These are phyloP conservation scores for Penaeus vannamei DNA, from an alignment of 1,140 invertebrate species.

Conservation along the genomic window DNA sequence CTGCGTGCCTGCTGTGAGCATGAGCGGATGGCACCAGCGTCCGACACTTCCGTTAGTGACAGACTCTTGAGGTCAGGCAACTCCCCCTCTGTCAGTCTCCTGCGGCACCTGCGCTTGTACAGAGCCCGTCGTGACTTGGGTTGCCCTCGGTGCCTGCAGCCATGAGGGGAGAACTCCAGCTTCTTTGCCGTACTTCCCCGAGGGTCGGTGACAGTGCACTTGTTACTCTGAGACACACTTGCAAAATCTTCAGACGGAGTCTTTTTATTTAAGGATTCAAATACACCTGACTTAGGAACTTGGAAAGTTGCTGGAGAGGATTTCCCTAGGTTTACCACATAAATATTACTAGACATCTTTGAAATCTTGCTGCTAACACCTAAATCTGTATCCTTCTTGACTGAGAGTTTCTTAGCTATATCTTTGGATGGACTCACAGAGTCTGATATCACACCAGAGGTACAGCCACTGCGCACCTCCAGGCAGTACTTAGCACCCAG, in stretches of 20 bases:
- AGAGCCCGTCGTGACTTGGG: slow-evolving; percentile 57
- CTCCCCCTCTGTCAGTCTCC: slow-evolving; percentile 49
- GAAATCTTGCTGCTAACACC: not conserved
- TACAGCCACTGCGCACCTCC: slow-evolving; percentile 47
- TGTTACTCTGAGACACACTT: slow-evolving; percentile 41
- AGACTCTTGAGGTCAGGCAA: slow-evolving; percentile 63
- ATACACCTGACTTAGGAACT: slow-evolving; percentile 54
- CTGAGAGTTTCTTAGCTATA: not conserved
- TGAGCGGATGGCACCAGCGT: slow-evolving; percentile 16
- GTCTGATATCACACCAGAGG: slow-evolving; percentile 26
- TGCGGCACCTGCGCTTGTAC: slow-evolving; percentile 56
- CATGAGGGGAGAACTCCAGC: slow-evolving; percentile 60
- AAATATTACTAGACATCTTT: slow-evolving; percentile 29
- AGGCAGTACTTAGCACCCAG: slow-evolving; percentile 53
- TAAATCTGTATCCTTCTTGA: not conserved
- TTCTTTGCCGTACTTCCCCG: slow-evolving; percentile 35
- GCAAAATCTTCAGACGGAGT: slow-evolving; percentile 47
- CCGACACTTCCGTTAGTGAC: slow-evolving; percentile 41
- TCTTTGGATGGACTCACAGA: slow-evolving; percentile 44
- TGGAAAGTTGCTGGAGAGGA: slow-evolving; percentile 20
- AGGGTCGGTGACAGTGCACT: not conserved
- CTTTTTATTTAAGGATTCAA: slow-evolving; percentile 44
- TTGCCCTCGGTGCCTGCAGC: slow-evolving; percentile 51
- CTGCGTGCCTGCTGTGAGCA: slow-evolving; percentile 66
- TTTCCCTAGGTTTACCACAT: slow-evolving; percentile 32